These are phyloP conservation scores for Colaptes auratus DNA, from an alignment of 2,113 vertebrate genomes.

Conservation along the genomic window DNA sequence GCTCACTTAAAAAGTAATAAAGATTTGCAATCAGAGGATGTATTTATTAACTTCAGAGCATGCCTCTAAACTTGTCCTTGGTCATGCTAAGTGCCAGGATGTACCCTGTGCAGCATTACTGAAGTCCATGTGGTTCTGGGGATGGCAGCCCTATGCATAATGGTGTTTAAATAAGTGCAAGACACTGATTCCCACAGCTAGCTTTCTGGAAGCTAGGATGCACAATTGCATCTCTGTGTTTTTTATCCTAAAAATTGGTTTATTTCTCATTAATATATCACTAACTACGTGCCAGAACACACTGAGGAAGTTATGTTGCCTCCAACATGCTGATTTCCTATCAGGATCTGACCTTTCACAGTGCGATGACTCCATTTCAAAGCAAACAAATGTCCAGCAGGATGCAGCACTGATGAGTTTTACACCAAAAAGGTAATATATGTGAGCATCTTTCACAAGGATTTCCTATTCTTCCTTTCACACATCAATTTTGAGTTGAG, in stretches of 20 bases:
- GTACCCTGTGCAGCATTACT: background rate
- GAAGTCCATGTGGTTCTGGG: background rate
- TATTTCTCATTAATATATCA: background rate
- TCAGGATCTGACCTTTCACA: background rate
- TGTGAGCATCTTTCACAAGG: background rate
- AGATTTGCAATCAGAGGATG: conserved; percentile 21
- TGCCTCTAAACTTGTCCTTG: conserved; percentile 27
- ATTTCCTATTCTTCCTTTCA: background rate
- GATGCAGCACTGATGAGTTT: background rate
- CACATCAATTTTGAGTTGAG: background rate
- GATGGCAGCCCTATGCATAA: background rate
- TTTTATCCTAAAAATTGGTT: background rate
- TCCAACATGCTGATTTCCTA: fast-evolving
- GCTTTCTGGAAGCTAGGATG: background rate
- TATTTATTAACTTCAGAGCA: conserved; percentile 53
- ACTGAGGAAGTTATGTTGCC: background rate
- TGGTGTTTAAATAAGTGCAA: background rate
- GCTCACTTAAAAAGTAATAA: conserved; percentile 70
- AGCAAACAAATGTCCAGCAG: background rate
- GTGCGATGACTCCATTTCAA: background rate
- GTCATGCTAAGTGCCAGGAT: background rate
- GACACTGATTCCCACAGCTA: background rate
- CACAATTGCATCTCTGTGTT: background rate
- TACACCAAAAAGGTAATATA: background rate
- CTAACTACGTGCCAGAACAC: background rate